These are phyloP conservation scores for Hyla sarda DNA, from an alignment of 2,113 vertebrate species.

Conservation along the genomic window DNA sequence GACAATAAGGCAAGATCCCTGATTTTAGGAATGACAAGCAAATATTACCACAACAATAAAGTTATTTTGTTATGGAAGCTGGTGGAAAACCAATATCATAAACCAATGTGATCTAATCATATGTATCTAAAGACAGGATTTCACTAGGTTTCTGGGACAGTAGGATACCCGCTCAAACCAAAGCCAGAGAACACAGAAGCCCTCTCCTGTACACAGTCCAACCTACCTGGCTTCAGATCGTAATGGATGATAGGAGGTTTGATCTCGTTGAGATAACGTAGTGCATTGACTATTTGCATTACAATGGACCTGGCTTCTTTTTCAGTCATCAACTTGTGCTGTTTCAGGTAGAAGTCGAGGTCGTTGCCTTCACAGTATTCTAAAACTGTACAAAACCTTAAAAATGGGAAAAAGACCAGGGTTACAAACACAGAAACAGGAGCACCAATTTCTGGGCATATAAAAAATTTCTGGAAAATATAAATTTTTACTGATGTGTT, in stretches of 20 bases:
- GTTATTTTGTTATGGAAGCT: no score
- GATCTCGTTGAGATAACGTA: conserved; percentile 99
- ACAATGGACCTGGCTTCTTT: conserved; percentile 98
- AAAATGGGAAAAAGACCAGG: neutral
- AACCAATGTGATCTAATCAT: no score
- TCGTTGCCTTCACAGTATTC: conserved; percentile 99
- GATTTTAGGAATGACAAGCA: no score
- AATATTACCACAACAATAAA: no score
- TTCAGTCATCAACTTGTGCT: conserved; percentile 98
- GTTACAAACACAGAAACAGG: neutral
- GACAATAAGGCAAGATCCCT: no score
- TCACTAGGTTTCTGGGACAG: no score
- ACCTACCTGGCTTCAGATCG: conserved; percentile 96
- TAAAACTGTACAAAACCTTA: conserved; percentile 98
- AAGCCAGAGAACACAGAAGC: neutral
- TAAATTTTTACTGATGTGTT: no score
- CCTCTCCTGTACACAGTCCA: no score
- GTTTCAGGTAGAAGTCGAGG: conserved; percentile 99
- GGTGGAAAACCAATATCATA: no score
- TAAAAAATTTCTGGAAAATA: no score
- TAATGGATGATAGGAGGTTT: conserved; percentile 99
- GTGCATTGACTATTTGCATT: conserved; percentile 99
- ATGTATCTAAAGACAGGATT: no score
- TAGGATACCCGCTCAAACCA: neutral
- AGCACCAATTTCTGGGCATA: neutral